Evolutionary conservation across 2,113 vertebrate genomes (phyloP).

Genomic region (Haemorhous mexicanus): DNA sequence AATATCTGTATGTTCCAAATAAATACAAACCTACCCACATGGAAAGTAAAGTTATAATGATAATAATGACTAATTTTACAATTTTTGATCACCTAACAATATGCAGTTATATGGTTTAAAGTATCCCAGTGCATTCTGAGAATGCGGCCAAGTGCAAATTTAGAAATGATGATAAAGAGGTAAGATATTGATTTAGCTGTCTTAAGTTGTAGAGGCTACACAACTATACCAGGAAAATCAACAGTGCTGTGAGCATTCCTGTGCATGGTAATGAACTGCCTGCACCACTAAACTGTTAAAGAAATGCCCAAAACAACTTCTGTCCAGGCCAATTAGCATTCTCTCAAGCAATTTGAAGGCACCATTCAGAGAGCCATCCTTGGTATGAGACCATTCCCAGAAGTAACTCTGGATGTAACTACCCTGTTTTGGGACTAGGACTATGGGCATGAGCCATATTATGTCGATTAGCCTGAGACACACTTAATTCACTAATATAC

Average conservation of each 20-base stretch:
- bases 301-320: neutral
- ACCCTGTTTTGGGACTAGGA: neutral
- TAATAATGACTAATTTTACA: neutral
- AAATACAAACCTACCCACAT: neutral
- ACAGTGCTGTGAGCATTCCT: neutral
- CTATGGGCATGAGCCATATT: neutral
- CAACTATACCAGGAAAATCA: neutral
- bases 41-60: neutral
- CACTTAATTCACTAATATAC: neutral
- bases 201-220: neutral
- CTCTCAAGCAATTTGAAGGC: neutral
- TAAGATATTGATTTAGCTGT: neutral
- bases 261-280: neutral
- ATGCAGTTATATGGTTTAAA: neutral
- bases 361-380: neutral
- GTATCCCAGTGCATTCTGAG: neutral
- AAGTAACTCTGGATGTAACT: neutral
- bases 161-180: neutral
- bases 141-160: neutral
- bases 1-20: neutral
- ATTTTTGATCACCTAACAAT: neutral
- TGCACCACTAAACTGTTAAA: neutral
- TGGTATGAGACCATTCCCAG: neutral
- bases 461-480: neutral
- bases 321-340: neutral